Percentiles rank a stretch among this genome's conserved stretches.
These are phyloP conservation scores for Sycophila texana DNA, from an alignment of 2,888 invertebrate species.

Conservation along the genomic window DNA sequence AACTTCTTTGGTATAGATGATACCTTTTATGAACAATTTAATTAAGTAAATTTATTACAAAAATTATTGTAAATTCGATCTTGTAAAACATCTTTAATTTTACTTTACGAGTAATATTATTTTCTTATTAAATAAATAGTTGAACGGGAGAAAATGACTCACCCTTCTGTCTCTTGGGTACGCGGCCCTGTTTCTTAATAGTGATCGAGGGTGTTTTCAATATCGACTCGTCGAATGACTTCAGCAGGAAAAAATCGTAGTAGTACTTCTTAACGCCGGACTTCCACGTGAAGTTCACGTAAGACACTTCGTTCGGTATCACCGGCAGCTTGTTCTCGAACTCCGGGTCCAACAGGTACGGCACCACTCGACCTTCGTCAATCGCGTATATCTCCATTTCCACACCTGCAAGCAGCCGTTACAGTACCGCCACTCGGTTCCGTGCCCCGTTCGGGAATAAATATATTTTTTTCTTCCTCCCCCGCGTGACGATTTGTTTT, in stretches of 20 bases:
- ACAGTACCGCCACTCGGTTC: background rate
- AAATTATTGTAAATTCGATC: too few species aligned
- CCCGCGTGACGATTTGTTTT: too few species aligned
- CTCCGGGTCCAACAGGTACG: conserved; percentile 92
- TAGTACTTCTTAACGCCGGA: conserved; percentile 88
- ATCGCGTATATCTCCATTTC: conserved; percentile 94
- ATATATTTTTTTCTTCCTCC: too few species aligned
- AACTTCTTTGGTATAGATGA: too few species aligned
- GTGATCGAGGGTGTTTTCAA: conserved; percentile 91
- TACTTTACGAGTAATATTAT: too few species aligned
- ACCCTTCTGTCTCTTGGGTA: conserved; percentile 92
- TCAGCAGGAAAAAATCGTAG: conserved; percentile 91
- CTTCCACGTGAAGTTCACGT: conserved; percentile 94
- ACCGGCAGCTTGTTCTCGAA: conserved; percentile 92
- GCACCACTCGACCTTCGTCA: conserved; percentile 88
- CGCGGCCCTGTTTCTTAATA: conserved; percentile 89
- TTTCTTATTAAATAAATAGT: too few species aligned
- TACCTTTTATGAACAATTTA: too few species aligned
- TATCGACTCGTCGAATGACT: conserved; percentile 89
- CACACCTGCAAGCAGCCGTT: conserved; percentile 78
- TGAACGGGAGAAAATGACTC: conserved; percentile 60
- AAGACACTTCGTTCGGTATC: conserved; percentile 93
- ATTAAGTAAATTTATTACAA: too few species aligned
- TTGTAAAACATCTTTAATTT: too few species aligned
- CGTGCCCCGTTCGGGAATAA: background rate